Evolutionary conservation across 2,113 vertebrate genomes (phyloP), one percentile per base, ranked within the genome.

Genomic region (Passer montanus): DNA sequence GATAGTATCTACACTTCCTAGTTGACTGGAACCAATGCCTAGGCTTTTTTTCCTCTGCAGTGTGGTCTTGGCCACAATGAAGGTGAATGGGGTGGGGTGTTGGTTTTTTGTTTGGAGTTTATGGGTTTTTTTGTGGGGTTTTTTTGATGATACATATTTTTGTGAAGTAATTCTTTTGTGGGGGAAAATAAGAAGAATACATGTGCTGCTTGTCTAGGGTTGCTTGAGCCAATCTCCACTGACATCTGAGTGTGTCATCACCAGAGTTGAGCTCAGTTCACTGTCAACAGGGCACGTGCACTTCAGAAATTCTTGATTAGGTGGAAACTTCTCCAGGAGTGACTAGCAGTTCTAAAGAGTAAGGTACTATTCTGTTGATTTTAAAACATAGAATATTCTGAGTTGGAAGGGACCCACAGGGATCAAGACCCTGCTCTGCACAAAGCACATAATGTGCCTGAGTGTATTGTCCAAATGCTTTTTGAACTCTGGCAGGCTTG

Each of bases 11-110:
- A 2, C 19, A 3, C 64, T 89, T 86, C 28, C 28, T 66, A 41
- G 8, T 22, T 59, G n/a, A 37, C 22, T 46, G 43, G 24, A 84
- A 75, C 18, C 41, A 28, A 4, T 77, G 21, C 27, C 11, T 18
- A 58, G 31, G 12, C 11, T 35, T 76, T 31, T 50, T 43, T 24
- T 19, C 3, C 4, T 13, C 4, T 0, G 2, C 4, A 10, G 4
- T 70, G 23, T 63, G 15, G 59, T 74, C 55, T 87, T 82, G 52
- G 20, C 35, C 35, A 39, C 14, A 16, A 1, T 50, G 53, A 60
- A 44, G 19, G 17, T 9, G 1, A 60, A 37, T 21, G 26, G 13
- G 7, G 1, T 84, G 59, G 20, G 7, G 4, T 52, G 4, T 12
- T 67, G 15, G 5, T 1, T 53, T 87, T 76, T 47, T 26, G 2